Evolutionary conservation across 2,888 invertebrate species (phyloP).

Genomic region (Hemaris fuciformis): DNA sequence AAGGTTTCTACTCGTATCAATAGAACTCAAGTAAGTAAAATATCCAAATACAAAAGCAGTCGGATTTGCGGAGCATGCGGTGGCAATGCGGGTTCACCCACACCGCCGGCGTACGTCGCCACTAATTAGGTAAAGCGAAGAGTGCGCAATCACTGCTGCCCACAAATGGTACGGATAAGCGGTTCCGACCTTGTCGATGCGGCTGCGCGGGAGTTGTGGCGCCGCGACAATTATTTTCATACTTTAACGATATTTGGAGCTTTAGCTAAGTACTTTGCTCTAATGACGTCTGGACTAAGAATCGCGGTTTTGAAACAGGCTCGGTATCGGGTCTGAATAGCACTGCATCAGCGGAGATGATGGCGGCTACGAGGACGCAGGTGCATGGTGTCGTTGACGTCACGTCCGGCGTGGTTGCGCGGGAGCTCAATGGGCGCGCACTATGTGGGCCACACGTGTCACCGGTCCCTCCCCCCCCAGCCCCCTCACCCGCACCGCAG

Average conservation of each 20-base stretch:
- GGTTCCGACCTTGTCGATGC: conserved; percentile 63
- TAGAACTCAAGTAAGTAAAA: conserved; percentile 33
- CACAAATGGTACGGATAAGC: conserved; percentile 68
- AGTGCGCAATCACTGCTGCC: conserved; percentile 51
- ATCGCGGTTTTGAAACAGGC: neutral
- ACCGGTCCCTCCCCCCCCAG: conserved; percentile 35
- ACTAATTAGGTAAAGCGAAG: conserved; percentile 70
- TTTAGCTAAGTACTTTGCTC: no score
- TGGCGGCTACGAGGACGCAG: conserved; percentile 43
- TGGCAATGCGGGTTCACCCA: conserved; percentile 71
- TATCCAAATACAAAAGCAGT: conserved; percentile 50
- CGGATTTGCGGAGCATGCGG: conserved; percentile 43
- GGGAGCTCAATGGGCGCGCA: conserved; percentile 64
- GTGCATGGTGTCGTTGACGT: conserved; percentile 57
- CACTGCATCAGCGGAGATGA: neutral
- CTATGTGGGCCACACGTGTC: conserved; percentile 79
- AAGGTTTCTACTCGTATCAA: conserved; percentile 9
- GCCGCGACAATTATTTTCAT: neutral
- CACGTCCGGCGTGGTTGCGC: conserved; percentile 63
- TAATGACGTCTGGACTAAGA: no score
- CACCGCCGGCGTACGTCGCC: conserved; percentile 47
- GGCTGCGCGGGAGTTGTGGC: conserved; percentile 62
- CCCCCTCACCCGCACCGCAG: conserved; percentile 19
- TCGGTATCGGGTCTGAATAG: neutral
- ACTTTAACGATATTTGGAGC: neutral